These are phyloP conservation scores for Hypena proboscidalis DNA, from an alignment of 2,888 invertebrate genomes.

Conservation along the genomic window DNA sequence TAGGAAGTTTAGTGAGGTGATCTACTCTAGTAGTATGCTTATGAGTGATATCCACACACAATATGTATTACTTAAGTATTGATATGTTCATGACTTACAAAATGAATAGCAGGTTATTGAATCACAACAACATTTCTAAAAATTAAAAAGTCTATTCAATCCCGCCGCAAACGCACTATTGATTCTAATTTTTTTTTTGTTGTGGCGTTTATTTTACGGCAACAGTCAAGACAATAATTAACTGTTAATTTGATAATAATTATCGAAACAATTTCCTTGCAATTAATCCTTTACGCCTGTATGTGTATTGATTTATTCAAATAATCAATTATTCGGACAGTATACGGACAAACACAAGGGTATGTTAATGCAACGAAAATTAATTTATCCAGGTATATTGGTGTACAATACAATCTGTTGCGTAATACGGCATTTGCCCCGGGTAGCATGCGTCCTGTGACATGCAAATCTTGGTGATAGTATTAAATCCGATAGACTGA, in stretches of 20 bases:
- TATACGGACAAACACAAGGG: constrained; percentile 35
- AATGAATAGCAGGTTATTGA: too few relatives aligned
- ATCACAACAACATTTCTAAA: too few relatives aligned
- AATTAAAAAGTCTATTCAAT: too few relatives aligned
- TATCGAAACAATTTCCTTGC: not conserved
- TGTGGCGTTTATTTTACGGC: too few relatives aligned
- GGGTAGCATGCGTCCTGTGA: constrained; percentile 70
- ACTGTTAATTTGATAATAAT: not conserved
- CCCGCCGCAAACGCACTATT: too few relatives aligned
- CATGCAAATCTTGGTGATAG: constrained; percentile 83
- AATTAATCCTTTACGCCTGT: not conserved
- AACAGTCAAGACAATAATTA: too few relatives aligned
- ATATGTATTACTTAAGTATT: too few relatives aligned
- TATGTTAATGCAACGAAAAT: constrained; percentile 52
- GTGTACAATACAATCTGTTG: constrained; percentile 60
- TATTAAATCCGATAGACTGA: constrained; percentile 78
- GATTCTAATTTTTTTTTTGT: too few relatives aligned
- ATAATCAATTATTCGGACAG: constrained; percentile 24
- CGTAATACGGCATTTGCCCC: constrained; percentile 64
- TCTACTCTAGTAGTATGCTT: not conserved
- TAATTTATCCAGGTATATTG: constrained; percentile 64
- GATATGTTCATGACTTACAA: too few relatives aligned
- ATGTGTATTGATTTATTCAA: constrained; percentile 12
- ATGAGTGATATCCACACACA: not conserved
- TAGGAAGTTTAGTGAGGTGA: not conserved